Conservation (phyloP, 2,888 invertebrate species). For the Lasius platythorax region DNA sequence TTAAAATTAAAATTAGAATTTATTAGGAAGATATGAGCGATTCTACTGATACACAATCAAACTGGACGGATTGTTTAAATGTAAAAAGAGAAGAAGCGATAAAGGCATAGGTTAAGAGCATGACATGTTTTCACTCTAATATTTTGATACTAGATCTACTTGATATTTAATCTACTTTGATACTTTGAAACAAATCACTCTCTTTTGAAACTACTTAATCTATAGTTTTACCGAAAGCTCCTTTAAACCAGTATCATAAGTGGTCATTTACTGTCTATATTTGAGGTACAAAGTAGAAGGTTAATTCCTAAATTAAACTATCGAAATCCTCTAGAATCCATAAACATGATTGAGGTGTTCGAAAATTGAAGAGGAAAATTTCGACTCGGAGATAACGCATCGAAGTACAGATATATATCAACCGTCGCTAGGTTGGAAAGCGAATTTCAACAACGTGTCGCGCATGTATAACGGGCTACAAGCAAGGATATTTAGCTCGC, state of each 20-base stretch:
- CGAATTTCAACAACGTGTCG: slow-evolving; percentile 9
- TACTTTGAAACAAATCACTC: background rate
- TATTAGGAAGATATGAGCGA: too few relatives aligned
- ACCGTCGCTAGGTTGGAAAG: slow-evolving; percentile 12
- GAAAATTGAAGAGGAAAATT: background rate
- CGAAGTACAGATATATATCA: slow-evolving; percentile 1
- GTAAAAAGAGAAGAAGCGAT: background rate
- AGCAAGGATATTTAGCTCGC: slow-evolving; percentile 45
- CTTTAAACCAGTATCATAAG: background rate
- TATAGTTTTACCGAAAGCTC: background rate
- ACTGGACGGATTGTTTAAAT: background rate
- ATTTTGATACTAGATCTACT: background rate
- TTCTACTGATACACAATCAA: background rate
- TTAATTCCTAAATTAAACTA: background rate
- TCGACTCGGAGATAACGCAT: background rate
- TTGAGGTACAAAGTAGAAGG: background rate
- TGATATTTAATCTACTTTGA: background rate
- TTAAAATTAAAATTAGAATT: background rate
- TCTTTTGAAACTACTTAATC: background rate
- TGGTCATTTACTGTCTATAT: background rate
- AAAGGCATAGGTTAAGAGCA: background rate
- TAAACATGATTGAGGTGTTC: background rate
- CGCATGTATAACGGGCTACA: slow-evolving; percentile 45
- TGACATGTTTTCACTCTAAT: background rate
- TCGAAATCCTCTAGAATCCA: background rate